Evolutionary conservation across 2,888 invertebrate species (phyloP).

Genomic region (Eilema caniola): DNA sequence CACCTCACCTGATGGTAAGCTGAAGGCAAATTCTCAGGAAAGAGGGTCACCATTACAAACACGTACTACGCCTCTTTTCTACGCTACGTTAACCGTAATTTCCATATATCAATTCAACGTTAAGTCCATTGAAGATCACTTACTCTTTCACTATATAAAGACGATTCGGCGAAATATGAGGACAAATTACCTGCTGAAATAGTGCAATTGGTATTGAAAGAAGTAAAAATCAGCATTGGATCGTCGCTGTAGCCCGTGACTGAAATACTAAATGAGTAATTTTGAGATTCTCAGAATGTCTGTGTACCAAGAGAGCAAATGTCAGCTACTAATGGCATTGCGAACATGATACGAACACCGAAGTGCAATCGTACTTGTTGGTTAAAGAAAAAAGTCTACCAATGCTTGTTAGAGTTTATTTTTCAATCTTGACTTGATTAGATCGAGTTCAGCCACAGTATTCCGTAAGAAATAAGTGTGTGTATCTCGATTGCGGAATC

Average conservation of each 20-base stretch:
- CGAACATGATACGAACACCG: constrained; percentile 73
- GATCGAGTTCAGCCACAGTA: constrained; percentile 27
- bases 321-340: constrained; percentile 83
- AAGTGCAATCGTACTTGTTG: constrained; percentile 74
- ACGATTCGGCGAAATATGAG: constrained; percentile 64
- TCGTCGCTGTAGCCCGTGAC: constrained; percentile 78
- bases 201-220: constrained; percentile 84
- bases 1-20: no score
- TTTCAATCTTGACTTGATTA: constrained; percentile 44
- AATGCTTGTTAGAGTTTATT: constrained; percentile 52
- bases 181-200: constrained; percentile 82
- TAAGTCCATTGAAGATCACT: constrained; percentile 28
- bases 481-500: no score
- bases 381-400: constrained; percentile 63
- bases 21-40: no score
- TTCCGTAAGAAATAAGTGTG: constrained; percentile 8
- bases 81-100: constrained; percentile 23
- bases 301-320: constrained; percentile 76
- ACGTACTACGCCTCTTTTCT: no score
- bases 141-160: constrained; percentile 22
- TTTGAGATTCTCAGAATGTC: constrained; percentile 82
- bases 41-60: no score
- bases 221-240: constrained; percentile 84
- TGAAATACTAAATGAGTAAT: constrained; percentile 85
- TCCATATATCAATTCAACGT: constrained; percentile 20